Evolutionary conservation across 2,113 vertebrate genomes (phyloP).

Genomic region (Microtus oregoni): DNA sequence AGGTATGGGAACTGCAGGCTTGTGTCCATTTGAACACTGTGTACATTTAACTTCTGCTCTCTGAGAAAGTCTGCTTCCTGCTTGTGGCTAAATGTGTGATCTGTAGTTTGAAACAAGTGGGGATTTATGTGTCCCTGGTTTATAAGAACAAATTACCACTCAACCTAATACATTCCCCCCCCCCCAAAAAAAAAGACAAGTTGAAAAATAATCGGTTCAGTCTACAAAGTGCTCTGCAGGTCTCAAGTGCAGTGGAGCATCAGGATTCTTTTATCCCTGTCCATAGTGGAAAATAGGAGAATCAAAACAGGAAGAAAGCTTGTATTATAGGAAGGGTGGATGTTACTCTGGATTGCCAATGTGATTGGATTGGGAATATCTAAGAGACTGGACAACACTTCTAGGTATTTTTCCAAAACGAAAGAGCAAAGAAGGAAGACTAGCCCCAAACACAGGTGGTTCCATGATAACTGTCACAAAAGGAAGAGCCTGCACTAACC

Average conservation of each 20-base stretch:
- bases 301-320: not conserved
- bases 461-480: not conserved
- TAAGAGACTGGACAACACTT: not conserved
- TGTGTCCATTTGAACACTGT: not conserved
- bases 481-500: too few species aligned
- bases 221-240: not conserved
- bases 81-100: slow-evolving; percentile 24
- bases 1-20: not conserved
- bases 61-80: slow-evolving; percentile 13
- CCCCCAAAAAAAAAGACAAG: slow-evolving; percentile 1
- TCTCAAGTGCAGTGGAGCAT: not conserved
- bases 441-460: not conserved
- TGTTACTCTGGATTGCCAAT: not conserved
- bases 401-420: not conserved
- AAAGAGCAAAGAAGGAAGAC: not conserved
- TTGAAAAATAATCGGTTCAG: not conserved
- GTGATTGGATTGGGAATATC: not conserved
- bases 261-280: not conserved
- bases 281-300: not conserved
- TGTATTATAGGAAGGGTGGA: not conserved
- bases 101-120: slow-evolving; percentile 48
- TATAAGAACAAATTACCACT: slow-evolving; percentile 24
- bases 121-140: slow-evolving; percentile 22
- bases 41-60: not conserved
- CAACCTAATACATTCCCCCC: slow-evolving; percentile 1